A percentile compares a stretch with the other conserved stretches of the same genome.
Conservation (phyloP, 1,140 invertebrate genomes). For the Aethina tumida region DNA sequence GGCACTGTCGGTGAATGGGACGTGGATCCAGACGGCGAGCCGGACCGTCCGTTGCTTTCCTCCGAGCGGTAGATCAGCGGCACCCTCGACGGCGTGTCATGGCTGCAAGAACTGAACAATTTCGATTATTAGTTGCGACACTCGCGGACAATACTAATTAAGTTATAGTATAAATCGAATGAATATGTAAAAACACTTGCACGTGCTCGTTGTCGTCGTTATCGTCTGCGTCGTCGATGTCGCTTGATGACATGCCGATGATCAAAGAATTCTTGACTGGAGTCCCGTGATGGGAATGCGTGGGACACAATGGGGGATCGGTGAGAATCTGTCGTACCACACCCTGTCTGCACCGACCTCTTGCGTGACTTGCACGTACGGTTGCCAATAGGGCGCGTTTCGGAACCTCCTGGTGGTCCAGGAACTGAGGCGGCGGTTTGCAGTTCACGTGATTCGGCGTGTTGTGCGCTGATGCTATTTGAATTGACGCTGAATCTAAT, state of each 20-base stretch:
- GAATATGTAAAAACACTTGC: constrained; percentile 16
- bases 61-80: constrained; percentile 50
- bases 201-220: constrained; percentile 35
- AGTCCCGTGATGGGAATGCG: constrained; percentile 23
- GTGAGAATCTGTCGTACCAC: constrained; percentile 31
- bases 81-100: constrained; percentile 61
- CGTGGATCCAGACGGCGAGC: constrained; percentile 13
- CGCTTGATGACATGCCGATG: constrained; percentile 21
- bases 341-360: constrained; percentile 30
- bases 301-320: constrained; percentile 24
- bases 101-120: constrained; percentile 44
- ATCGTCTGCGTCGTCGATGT: constrained; percentile 33
- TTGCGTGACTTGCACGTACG: constrained; percentile 27
- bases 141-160: not conserved
- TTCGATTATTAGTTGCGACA: not conserved
- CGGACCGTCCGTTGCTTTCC: constrained; percentile 32
- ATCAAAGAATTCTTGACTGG: constrained; percentile 22
- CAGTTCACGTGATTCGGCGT: constrained; percentile 29
- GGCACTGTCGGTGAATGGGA: constrained; percentile 44
- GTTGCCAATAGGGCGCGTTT: constrained; percentile 33
- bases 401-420: constrained; percentile 29
- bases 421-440: constrained; percentile 19
- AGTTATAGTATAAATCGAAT: constrained; percentile 4
- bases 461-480: constrained; percentile 24
- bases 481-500: constrained; percentile 27